Conservation (phyloP, 1,140 invertebrate genomes). For the Lepidurus couesii region DNA sequence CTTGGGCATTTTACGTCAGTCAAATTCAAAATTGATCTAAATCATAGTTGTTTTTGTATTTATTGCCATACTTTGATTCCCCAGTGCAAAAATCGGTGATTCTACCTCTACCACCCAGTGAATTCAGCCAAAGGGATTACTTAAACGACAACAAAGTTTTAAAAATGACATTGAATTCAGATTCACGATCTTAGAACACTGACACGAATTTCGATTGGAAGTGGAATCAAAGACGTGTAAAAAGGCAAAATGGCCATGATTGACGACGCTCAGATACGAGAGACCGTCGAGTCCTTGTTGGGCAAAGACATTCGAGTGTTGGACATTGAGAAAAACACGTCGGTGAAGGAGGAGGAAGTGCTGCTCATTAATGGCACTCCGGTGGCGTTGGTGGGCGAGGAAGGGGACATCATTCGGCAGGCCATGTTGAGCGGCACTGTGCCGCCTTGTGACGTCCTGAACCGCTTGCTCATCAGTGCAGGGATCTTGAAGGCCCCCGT, state of each 20-base stretch:
- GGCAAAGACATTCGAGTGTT: constrained; percentile 67
- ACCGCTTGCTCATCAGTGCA: constrained; percentile 62
- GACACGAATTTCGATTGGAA: neutral
- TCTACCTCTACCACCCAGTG: too few species aligned
- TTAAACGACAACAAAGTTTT: too few species aligned
- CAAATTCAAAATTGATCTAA: too few species aligned
- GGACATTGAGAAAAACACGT: constrained; percentile 67
- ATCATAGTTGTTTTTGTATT: too few species aligned
- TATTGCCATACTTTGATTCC: too few species aligned
- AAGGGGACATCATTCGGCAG: constrained; percentile 62
- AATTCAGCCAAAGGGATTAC: too few species aligned
- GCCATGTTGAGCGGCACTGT: constrained; percentile 59
- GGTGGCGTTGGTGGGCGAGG: constrained; percentile 61
- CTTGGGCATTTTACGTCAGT: too few species aligned
- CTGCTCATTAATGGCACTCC: constrained; percentile 67
- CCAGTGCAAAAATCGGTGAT: too few species aligned
- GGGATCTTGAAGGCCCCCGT: constrained; percentile 63
- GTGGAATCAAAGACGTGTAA: constrained; percentile 28
- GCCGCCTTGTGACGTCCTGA: constrained; percentile 64
- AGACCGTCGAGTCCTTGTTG: constrained; percentile 68
- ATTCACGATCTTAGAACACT: neutral
- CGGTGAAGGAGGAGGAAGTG: constrained; percentile 65
- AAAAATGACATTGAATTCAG: neutral
- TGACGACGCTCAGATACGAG: constrained; percentile 68
- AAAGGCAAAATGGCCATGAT: constrained; percentile 46